Percentiles rank a stretch among this genome's conserved stretches.
These are phyloP conservation scores for Sylvicola cinctus DNA, from an alignment of 2,888 invertebrate species.

Conservation along the genomic window DNA sequence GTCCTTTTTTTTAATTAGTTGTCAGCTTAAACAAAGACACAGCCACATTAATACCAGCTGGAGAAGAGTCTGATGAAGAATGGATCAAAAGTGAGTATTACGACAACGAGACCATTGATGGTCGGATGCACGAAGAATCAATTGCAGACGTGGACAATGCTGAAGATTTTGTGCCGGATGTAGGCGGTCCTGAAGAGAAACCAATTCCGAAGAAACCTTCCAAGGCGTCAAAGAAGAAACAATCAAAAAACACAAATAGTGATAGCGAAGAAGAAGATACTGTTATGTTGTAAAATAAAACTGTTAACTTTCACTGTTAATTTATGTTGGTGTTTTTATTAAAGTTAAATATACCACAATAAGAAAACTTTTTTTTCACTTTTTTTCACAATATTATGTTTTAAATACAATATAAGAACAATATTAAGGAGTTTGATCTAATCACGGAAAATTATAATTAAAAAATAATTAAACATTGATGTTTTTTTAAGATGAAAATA, in stretches of 20 bases:
- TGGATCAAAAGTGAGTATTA: not conserved
- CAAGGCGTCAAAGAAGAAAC: not conserved
- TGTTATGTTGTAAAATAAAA: conserved; percentile 9
- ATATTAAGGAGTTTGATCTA: not conserved
- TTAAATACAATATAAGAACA: too few relatives aligned
- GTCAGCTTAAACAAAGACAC: not conserved
- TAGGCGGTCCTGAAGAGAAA: not conserved
- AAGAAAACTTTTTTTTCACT: too few relatives aligned
- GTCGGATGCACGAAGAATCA: not conserved
- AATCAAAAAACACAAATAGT: conserved; percentile 7
- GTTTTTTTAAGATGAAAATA: not conserved
- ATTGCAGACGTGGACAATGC: not conserved
- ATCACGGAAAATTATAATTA: not conserved
- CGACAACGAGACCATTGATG: not conserved
- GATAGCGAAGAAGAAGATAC: conserved; percentile 15
- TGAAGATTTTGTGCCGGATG: conserved; percentile 1
- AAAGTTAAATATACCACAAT: too few relatives aligned
- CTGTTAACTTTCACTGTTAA: too few relatives aligned
- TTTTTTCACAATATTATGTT: too few relatives aligned
- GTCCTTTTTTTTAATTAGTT: not conserved
- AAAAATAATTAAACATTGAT: not conserved
- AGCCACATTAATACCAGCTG: conserved; percentile 1
- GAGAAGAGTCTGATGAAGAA: too few relatives aligned
- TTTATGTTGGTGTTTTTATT: too few relatives aligned
- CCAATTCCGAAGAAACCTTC: not conserved